Evolutionary conservation across 2,888 invertebrate genomes (phyloP).

Genomic region (Allolobophora icterica): DNA sequence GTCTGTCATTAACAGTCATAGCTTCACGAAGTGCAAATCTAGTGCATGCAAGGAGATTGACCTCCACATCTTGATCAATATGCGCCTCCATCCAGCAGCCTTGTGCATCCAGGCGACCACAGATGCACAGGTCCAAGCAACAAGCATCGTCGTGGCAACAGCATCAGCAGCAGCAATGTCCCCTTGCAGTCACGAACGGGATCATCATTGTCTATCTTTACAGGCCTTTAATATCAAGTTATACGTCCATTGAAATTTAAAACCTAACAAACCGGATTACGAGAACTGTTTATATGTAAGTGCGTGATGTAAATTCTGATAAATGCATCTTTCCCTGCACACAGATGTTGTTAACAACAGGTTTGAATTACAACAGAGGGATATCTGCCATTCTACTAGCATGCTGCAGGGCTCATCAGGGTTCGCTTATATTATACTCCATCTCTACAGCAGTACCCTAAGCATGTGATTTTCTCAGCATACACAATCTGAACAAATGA

Average conservation of each 20-base stretch:
- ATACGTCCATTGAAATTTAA: neutral
- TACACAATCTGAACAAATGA: neutral
- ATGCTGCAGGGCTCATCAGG: neutral
- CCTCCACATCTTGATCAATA: constrained; percentile 10
- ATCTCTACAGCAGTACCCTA: neutral
- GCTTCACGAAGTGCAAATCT: neutral
- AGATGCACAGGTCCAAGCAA: neutral
- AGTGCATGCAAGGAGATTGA: neutral
- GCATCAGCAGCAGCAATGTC: neutral
- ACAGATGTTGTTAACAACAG: neutral
- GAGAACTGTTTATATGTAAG: neutral
- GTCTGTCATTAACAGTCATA: neutral
- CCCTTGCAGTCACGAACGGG: neutral
- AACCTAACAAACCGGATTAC: neutral
- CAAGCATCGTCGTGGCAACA: neutral
- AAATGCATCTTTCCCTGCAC: neutral
- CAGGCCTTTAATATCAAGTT: neutral
- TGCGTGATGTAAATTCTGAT: neutral
- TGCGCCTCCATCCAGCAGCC: neutral
- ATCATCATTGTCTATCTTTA: neutral
- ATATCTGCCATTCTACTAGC: neutral
- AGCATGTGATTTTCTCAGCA: neutral
- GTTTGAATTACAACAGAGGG: neutral
- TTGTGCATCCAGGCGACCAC: neutral
- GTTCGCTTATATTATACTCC: neutral